phyloP scores from a whole-genome alignment of 2,888 invertebrate genomes.

The Strigamia crassipes region DNA sequence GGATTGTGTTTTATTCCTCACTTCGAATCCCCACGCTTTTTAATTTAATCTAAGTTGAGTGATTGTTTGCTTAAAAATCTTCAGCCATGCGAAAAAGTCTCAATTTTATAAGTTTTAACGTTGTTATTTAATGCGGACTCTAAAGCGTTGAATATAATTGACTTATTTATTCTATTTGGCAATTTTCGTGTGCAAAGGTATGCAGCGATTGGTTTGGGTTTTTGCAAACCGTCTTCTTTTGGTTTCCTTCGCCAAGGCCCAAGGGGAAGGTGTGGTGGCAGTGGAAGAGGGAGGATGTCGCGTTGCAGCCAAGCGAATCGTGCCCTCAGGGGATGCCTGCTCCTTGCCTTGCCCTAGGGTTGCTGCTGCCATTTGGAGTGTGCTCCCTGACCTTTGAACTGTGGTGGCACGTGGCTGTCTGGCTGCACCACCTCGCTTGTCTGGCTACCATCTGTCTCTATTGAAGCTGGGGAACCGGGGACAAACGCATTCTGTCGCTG shows the following conservation, averaged over 20 bases:
- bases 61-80: too few relatives aligned
- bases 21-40: too few relatives aligned
- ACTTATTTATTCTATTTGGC: too few relatives aligned
- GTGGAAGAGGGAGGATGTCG: not conserved
- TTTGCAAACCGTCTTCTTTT: not conserved
- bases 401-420: constrained; percentile 46
- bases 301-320: constrained; percentile 28
- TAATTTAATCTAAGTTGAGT: too few relatives aligned
- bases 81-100: too few relatives aligned
- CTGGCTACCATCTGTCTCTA: constrained; percentile 76
- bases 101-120: too few relatives aligned
- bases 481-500: constrained; percentile 45
- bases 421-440: constrained; percentile 60
- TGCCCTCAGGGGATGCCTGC: constrained; percentile 10
- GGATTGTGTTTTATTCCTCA: too few relatives aligned
- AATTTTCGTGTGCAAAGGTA: too few relatives aligned
- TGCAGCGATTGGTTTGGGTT: not conserved
- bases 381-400: constrained; percentile 46
- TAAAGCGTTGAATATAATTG: too few relatives aligned
- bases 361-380: constrained; percentile 43
- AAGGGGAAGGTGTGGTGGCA: constrained; percentile 18
- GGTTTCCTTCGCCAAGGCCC: not conserved
- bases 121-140: too few relatives aligned
- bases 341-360: constrained; percentile 27
- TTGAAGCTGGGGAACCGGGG: constrained; percentile 58